phyloP scores from a whole-genome alignment of 2,888 invertebrate species.

The Adineta ricciae region DNA sequence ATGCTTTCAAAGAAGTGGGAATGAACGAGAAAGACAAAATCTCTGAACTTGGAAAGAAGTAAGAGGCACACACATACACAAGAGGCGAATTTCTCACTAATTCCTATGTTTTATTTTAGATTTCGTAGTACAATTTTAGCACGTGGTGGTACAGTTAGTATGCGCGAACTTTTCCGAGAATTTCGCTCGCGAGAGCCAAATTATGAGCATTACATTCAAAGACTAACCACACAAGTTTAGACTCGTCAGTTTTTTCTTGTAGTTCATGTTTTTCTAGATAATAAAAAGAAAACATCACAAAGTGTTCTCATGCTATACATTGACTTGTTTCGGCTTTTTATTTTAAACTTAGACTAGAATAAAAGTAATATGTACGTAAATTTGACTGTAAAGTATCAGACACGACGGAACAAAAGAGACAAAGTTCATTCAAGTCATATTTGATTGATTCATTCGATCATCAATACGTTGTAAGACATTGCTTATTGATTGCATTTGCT shows the following conservation, averaged over 20 bases:
- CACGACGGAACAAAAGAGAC: neutral
- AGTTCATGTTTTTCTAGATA: neutral
- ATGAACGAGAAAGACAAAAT: conserved; percentile 43
- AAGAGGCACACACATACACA: no score
- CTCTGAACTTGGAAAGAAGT: conserved; percentile 42
- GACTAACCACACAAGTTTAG: neutral
- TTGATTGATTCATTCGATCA: neutral
- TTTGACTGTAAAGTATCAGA: neutral
- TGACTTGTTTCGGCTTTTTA: neutral
- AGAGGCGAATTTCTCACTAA: no score
- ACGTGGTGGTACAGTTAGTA: conserved; percentile 68
- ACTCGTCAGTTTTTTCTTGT: neutral
- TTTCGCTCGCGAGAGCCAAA: conserved; percentile 79
- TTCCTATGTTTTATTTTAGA: no score
- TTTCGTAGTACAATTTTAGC: conserved; percentile 73
- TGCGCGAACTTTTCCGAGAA: conserved; percentile 73
- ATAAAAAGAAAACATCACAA: neutral
- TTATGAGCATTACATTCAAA: conserved; percentile 7
- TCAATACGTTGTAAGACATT: neutral
- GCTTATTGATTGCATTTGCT: neutral
- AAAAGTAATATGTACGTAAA: neutral
- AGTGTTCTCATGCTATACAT: neutral
- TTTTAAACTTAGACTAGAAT: neutral
- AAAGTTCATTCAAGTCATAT: neutral
- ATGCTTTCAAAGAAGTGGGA: conserved; percentile 66